phyloP scores from a whole-genome alignment of 1,140 invertebrate genomes.

The Zaprionus lachaisei region DNA sequence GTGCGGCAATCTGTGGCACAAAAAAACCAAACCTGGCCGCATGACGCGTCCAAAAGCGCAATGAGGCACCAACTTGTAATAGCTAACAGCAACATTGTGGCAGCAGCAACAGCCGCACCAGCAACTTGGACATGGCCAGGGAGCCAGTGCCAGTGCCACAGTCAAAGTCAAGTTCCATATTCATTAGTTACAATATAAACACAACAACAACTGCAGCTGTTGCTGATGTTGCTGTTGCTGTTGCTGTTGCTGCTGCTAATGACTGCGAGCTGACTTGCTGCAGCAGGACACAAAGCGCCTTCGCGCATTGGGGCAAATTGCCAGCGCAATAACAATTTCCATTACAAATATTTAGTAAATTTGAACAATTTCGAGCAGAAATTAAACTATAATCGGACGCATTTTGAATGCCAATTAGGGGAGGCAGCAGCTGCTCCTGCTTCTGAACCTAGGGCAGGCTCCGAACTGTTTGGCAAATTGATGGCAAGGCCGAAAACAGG shows the following conservation, averaged over 20 bases:
- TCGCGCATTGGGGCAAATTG: slow-evolving; percentile 17
- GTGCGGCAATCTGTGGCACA: slow-evolving; percentile 79
- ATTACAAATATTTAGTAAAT: slow-evolving; percentile 48
- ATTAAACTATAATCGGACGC: slow-evolving; percentile 35
- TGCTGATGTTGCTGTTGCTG: slow-evolving; percentile 36
- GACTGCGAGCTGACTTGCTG: slow-evolving; percentile 61
- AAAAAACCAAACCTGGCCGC: slow-evolving; percentile 72
- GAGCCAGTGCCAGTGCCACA: slow-evolving; percentile 49
- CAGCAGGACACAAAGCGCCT: slow-evolving; percentile 29
- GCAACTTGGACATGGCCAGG: slow-evolving; percentile 64
- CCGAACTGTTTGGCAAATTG: slow-evolving; percentile 28
- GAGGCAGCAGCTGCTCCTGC: background rate
- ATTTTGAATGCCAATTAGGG: slow-evolving; percentile 43
- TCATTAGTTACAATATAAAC: slow-evolving; percentile 73
- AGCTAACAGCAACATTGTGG: slow-evolving; percentile 32
- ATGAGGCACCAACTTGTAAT: slow-evolving; percentile 74
- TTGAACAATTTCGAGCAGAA: slow-evolving; percentile 42
- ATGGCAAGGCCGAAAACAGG: slow-evolving; percentile 49
- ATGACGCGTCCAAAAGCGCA: slow-evolving; percentile 77
- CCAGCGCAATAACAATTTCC: slow-evolving; percentile 41
- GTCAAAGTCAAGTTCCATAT: slow-evolving; percentile 78
- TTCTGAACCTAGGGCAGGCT: slow-evolving; percentile 1
- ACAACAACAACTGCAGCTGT: slow-evolving; percentile 18
- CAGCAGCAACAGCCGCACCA: slow-evolving; percentile 29
- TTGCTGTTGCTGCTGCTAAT: slow-evolving; percentile 51